These are phyloP conservation scores for Hypomesus transpacificus DNA, from an alignment of 2,113 vertebrate species.

Conservation along the genomic window DNA sequence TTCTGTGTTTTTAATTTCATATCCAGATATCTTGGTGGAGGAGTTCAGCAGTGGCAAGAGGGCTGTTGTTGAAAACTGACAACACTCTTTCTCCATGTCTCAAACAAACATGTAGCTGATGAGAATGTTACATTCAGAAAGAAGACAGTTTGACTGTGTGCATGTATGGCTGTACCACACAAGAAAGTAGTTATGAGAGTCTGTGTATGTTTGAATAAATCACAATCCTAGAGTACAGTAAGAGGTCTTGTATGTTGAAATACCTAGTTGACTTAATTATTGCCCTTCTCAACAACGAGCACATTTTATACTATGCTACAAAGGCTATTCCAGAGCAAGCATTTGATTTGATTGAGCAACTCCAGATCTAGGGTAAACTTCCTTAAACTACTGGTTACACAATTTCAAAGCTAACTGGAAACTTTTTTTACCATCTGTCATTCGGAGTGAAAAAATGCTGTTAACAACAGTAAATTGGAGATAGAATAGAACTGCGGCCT, in stretches of 20 bases:
- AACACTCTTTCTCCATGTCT: neutral
- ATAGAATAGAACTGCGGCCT: neutral
- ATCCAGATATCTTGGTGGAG: neutral
- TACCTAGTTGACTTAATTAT: no score
- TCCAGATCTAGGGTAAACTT: neutral
- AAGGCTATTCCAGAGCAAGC: neutral
- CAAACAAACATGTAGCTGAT: neutral
- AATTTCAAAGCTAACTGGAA: conserved; percentile 3
- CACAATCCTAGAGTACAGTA: no score
- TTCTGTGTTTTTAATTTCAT: neutral
- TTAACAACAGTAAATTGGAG: neutral
- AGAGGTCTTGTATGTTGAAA: no score
- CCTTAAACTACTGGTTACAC: conserved; percentile 5
- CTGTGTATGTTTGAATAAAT: no score
- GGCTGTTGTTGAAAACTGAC: neutral
- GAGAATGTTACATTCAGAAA: neutral
- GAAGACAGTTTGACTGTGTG: no score
- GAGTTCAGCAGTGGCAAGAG: neutral
- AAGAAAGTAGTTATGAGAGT: no score
- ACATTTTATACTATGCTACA: neutral
- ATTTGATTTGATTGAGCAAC: neutral
- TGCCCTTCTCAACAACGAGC: no score
- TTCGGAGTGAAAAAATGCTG: neutral
- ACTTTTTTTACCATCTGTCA: neutral
- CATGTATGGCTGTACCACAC: no score